Conservation (phyloP, 2,113 vertebrate genomes). For the Actenoides hombroni region DNA sequence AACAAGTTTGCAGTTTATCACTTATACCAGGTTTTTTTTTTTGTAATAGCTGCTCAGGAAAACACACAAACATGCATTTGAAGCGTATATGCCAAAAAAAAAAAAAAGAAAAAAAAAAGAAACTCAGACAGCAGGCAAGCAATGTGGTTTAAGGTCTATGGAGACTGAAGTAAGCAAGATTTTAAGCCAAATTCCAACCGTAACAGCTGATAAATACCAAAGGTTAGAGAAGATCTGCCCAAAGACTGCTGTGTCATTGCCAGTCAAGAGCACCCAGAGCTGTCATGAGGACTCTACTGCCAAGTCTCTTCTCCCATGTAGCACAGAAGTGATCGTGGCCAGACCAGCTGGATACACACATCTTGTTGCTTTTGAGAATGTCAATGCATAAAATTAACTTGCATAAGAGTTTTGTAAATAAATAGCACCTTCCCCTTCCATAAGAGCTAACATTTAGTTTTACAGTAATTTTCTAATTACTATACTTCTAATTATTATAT, state of each 20-base stretch:
- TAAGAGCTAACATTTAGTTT: not conserved
- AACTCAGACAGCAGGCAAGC: not conserved
- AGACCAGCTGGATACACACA: not conserved
- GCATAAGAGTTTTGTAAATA: not conserved
- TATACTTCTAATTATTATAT: too few relatives aligned
- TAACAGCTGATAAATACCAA: not conserved
- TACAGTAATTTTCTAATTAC: not conserved
- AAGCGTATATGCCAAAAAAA: not conserved
- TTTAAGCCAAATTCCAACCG: not conserved
- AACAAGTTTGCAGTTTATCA: not conserved
- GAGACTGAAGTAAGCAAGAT: not conserved
- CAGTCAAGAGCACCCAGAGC: not conserved
- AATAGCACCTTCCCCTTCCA: not conserved
- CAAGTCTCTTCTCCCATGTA: not conserved
- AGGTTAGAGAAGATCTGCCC: not conserved
- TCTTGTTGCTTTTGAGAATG: not conserved
- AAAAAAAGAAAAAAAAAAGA: not conserved
- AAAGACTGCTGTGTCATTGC: not conserved
- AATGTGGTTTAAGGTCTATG: not conserved
- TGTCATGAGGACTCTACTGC: not conserved
- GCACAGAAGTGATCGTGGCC: not conserved
- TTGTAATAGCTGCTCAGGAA: not conserved
- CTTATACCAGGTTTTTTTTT: not conserved
- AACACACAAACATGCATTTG: not conserved
- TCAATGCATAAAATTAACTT: not conserved